Evolutionary conservation across 2,797 vertebrate species (phyloP).

Genomic region (Linurgus olivaceus): DNA sequence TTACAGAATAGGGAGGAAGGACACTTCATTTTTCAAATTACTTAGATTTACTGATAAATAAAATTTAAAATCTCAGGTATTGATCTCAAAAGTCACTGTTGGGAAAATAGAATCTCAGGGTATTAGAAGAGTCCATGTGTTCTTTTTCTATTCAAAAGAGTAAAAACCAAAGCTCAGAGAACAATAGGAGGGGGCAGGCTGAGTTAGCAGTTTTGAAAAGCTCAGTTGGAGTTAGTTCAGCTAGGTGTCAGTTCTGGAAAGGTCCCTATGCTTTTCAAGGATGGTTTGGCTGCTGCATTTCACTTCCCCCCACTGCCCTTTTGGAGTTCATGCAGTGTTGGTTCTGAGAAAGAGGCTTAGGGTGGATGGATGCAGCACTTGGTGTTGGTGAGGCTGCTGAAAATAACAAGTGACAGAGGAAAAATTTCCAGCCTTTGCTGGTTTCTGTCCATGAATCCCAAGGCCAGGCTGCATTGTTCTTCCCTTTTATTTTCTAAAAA

Average conservation of each 20-base stretch:
- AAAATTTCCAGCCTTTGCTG: background rate
- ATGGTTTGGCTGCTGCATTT: background rate
- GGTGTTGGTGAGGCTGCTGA: background rate
- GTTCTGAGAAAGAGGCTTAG: background rate
- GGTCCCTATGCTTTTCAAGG: background rate
- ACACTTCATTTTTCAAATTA: background rate
- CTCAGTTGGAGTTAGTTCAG: background rate
- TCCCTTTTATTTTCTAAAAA: background rate
- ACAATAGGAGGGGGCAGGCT: background rate
- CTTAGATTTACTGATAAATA: background rate
- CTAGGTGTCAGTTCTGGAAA: background rate
- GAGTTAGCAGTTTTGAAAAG: background rate
- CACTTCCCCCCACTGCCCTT: fast-evolving
- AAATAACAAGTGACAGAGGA: background rate
- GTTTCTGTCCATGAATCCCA: background rate
- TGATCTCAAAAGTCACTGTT: background rate
- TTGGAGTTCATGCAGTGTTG: background rate
- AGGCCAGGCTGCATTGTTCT: background rate
- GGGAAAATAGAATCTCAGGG: background rate
- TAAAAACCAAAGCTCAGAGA: background rate
- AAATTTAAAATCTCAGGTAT: background rate
- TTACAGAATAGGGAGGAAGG: background rate
- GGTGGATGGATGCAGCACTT: background rate
- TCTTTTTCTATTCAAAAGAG: background rate
- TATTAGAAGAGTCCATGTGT: background rate